Evolutionary conservation across 2,888 invertebrate genomes (phyloP).

Genomic region (Lacanobia oleracea): DNA sequence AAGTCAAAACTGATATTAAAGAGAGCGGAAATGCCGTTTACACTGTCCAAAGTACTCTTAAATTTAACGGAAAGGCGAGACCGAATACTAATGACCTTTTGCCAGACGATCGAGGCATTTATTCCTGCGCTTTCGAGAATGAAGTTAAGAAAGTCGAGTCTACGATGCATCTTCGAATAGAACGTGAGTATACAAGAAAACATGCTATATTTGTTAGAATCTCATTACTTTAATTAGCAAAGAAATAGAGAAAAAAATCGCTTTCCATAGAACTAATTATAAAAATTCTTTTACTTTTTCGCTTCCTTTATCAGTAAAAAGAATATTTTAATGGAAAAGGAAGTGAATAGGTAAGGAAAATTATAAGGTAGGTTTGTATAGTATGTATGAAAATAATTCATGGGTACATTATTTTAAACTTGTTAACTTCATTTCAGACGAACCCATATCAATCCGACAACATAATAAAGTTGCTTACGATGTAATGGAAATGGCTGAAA

Average conservation of each 20-base stretch:
- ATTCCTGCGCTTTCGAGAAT: conserved; percentile 96
- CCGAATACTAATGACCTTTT: conserved; percentile 94
- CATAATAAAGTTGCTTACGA: conserved; percentile 97
- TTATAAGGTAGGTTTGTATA: neutral
- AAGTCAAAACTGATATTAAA: conserved; percentile 94
- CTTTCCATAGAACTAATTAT: conserved; percentile 20
- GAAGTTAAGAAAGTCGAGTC: conserved; percentile 97
- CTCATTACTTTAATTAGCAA: conserved; percentile 11
- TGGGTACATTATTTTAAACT: conserved; percentile 11
- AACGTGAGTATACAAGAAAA: conserved; percentile 92
- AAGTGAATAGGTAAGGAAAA: conserved; percentile 20
- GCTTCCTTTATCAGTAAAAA: conserved; percentile 17
- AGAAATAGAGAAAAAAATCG: conserved; percentile 6
- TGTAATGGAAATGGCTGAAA: conserved; percentile 95
- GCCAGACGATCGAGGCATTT: conserved; percentile 96
- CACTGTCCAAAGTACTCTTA: conserved; percentile 95
- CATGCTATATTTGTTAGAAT: conserved; percentile 8
- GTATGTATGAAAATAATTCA: neutral
- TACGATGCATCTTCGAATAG: conserved; percentile 97
- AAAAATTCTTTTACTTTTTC: conserved; percentile 20
- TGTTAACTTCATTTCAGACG: conserved; percentile 89
- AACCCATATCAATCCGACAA: conserved; percentile 96
- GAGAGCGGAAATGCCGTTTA: conserved; percentile 95
- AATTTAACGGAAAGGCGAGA: conserved; percentile 95
- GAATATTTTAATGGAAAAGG: conserved; percentile 12